Evolutionary conservation across 2,888 invertebrate genomes (phyloP), one percentile per base, ranked within the genome.

Genomic region (Parapristionchus giblindavisi): DNA sequence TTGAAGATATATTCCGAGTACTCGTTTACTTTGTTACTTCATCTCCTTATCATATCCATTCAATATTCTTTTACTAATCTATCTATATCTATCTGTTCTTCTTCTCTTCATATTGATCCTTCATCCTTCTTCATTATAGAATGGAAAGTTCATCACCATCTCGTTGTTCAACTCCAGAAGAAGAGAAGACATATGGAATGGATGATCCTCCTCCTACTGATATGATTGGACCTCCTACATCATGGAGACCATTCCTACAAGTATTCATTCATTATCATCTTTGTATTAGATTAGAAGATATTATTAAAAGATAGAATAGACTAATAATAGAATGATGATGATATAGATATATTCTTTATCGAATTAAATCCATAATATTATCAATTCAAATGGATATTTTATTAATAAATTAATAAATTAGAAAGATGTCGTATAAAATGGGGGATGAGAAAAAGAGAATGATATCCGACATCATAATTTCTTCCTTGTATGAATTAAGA

Each of bases 111-210:
- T 14, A 54, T 54, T 6, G 6, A 54, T 54, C n/a, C 54, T 54
- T 54, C 24, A 54, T 58, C 34, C 21, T 58, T 27, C 21, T n/a
- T n/a, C 6, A 54, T 54, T 6, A 14, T n/a, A n/a, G n/a, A 63
- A 58, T 58, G 58, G 27, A 24, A 27, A 29, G 32, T 27, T 29
- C 29, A n/a, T n/a, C n/a, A 27, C 32, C 8, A 29, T 58, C 58
- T 58, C 58, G 58, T 58, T 32, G 58, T 58, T 58, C 58, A 21
- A 58, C 58, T 29, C 58, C 58, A n/a, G 63, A 63, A 40, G 63
- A 63, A 11, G 63, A 63, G 40, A 63, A 51, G 66, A 66, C 66
- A 17, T 66, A 66, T 48, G 66, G 66, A 14, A 66, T 66, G 11
- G 43, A 43, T 17, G 66, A 66, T 66, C 66, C 66, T 36, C 66